Evolutionary conservation across 2,888 invertebrate genomes (phyloP).

Genomic region (Sinotaia quadrata): DNA sequence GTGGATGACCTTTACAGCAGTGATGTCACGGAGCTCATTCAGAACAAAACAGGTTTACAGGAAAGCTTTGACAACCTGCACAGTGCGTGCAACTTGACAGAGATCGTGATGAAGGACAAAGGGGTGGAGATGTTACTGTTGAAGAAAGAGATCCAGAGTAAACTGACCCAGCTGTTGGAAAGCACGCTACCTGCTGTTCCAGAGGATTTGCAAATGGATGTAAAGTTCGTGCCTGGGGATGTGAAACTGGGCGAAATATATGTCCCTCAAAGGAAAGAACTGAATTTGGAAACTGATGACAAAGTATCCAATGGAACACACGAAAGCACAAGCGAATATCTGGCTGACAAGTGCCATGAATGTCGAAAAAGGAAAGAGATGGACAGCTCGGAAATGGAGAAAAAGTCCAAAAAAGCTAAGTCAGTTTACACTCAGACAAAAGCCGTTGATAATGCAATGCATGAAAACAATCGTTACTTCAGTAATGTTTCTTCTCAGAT

Average conservation of each 20-base stretch:
- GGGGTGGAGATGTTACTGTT: slow-evolving; percentile 69
- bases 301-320: slow-evolving; percentile 11
- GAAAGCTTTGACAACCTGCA: slow-evolving; percentile 64
- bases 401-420: background rate
- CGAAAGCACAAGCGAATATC: background rate
- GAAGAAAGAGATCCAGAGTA: slow-evolving; percentile 67
- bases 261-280: background rate
- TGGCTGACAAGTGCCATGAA: background rate
- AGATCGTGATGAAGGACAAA: slow-evolving; percentile 67
- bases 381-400: background rate
- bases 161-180: slow-evolving; percentile 61
- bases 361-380: slow-evolving; percentile 9
- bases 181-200: slow-evolving; percentile 52
- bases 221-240: slow-evolving; percentile 64
- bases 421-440: slow-evolving; percentile 2
- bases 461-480: background rate
- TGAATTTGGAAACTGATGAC: background rate
- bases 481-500: background rate
- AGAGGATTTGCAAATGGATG: slow-evolving; percentile 47
- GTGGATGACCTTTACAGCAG: slow-evolving; percentile 63
- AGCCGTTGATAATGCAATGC: background rate
- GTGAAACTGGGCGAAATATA: slow-evolving; percentile 54
- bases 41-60: slow-evolving; percentile 62
- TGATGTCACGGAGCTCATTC: slow-evolving; percentile 58
- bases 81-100: slow-evolving; percentile 64